Evolutionary conservation across 2,888 invertebrate species (phyloP).

Genomic region (Ephialtes manifestator): DNA sequence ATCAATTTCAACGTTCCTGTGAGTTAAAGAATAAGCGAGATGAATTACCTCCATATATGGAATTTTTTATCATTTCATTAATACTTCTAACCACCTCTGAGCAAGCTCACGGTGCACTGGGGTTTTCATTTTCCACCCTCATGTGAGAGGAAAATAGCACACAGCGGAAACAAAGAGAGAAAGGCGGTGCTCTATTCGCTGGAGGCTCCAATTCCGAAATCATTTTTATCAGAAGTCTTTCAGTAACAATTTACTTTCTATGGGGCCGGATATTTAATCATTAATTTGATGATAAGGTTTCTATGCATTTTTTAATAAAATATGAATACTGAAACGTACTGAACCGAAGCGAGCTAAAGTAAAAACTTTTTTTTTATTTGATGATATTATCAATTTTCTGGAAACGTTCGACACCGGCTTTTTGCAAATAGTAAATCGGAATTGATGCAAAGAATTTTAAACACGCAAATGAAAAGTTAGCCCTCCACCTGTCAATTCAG

Average conservation of each 20-base stretch:
- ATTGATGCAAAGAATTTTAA: too few relatives aligned
- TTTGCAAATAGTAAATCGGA: too few relatives aligned
- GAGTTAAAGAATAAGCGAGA: constrained; percentile 42
- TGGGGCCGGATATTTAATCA: neutral
- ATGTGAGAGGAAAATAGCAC: constrained; percentile 32
- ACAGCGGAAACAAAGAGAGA: constrained; percentile 23
- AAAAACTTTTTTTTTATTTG: too few relatives aligned
- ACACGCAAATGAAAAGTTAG: too few relatives aligned
- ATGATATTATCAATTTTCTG: too few relatives aligned
- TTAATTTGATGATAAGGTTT: neutral
- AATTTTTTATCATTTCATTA: constrained; percentile 62
- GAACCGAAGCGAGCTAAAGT: too few relatives aligned
- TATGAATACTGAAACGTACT: too few relatives aligned
- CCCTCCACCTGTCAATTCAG: too few relatives aligned
- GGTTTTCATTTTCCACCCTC: constrained; percentile 47
- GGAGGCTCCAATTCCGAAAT: constrained; percentile 41
- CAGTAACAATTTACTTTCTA: neutral
- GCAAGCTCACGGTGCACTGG: constrained; percentile 9
- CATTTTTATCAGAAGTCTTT: constrained; percentile 25
- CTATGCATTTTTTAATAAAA: neutral
- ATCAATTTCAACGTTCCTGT: constrained; percentile 2
- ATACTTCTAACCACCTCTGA: constrained; percentile 61
- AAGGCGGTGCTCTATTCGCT: constrained; percentile 47
- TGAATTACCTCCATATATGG: constrained; percentile 46
- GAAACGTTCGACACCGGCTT: too few relatives aligned